Conservation (phyloP, 2,797 vertebrate genomes). For the Varecia variegata region DNA sequence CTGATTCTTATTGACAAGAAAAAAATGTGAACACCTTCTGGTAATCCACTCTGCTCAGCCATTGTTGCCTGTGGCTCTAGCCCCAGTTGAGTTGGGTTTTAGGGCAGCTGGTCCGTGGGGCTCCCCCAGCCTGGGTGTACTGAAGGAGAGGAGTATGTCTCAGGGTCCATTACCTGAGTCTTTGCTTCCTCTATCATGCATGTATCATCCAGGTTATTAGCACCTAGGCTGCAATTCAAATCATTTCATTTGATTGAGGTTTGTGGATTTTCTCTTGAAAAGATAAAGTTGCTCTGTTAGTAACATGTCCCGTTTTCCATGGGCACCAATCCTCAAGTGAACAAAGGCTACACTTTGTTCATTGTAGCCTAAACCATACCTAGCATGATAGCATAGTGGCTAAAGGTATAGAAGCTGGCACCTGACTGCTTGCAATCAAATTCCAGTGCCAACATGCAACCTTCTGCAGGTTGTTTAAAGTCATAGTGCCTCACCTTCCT, state of each 20-base stretch:
- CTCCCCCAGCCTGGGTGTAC: background rate
- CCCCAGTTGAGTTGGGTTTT: background rate
- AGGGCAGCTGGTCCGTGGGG: background rate
- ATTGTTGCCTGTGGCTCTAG: background rate
- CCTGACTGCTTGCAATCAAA: background rate
- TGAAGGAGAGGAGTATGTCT: background rate
- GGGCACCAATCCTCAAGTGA: background rate
- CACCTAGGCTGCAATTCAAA: background rate
- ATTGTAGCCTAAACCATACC: background rate
- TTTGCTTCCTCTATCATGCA: background rate
- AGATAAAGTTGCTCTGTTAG: background rate
- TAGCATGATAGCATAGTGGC: background rate
- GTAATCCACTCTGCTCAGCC: background rate
- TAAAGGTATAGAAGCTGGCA: background rate
- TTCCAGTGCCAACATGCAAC: background rate
- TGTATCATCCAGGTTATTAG: background rate
- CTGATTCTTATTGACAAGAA: constrained; percentile 41
- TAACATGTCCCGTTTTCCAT: background rate
- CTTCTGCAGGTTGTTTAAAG: background rate
- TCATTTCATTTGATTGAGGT: background rate
- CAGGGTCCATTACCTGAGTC: background rate
- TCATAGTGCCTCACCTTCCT: background rate
- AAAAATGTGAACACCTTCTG: background rate
- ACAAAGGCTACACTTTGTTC: background rate
- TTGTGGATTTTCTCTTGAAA: background rate